These are phyloP conservation scores for Nephotettix cincticeps DNA, from an alignment of 1,140 invertebrate species.

Conservation along the genomic window DNA sequence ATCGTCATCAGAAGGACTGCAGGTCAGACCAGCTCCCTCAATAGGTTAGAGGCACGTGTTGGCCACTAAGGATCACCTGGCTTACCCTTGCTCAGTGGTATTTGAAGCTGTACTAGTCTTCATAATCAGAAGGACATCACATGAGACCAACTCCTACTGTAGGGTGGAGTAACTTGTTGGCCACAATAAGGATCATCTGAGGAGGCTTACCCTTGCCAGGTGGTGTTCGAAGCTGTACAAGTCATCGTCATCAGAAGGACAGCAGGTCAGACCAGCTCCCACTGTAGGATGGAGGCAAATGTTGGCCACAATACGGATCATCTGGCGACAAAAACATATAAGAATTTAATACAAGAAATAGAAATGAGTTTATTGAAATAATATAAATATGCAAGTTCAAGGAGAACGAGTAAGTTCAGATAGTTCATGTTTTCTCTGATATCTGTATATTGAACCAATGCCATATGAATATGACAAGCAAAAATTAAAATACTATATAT, in stretches of 20 bases:
- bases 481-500: too few relatives aligned
- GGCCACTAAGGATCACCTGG: conserved; percentile 66
- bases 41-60: conserved; percentile 70
- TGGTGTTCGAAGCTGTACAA: not conserved
- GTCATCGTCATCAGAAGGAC: conserved; percentile 31
- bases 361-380: too few relatives aligned
- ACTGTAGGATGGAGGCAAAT: conserved; percentile 69
- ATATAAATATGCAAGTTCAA: too few relatives aligned
- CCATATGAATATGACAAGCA: too few relatives aligned
- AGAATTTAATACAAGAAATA: too few relatives aligned
- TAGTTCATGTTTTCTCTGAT: too few relatives aligned
- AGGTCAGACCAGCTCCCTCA: conserved; percentile 60
- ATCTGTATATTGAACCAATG: too few relatives aligned
- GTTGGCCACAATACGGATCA: conserved; percentile 71
- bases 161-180: conserved; percentile 70
- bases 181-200: conserved; percentile 67
- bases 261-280: conserved; percentile 56
- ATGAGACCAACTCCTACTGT: conserved; percentile 64
- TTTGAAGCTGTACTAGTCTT: too few relatives aligned
- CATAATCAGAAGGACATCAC: conserved; percentile 36
- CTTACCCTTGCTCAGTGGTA: too few relatives aligned
- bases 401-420: too few relatives aligned
- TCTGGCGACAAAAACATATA: too few relatives aligned
- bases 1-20: conserved; percentile 35
- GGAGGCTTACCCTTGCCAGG: not conserved